Conservation (phyloP, 1,140 invertebrate genomes). For the Eubasilissa regina region DNA sequence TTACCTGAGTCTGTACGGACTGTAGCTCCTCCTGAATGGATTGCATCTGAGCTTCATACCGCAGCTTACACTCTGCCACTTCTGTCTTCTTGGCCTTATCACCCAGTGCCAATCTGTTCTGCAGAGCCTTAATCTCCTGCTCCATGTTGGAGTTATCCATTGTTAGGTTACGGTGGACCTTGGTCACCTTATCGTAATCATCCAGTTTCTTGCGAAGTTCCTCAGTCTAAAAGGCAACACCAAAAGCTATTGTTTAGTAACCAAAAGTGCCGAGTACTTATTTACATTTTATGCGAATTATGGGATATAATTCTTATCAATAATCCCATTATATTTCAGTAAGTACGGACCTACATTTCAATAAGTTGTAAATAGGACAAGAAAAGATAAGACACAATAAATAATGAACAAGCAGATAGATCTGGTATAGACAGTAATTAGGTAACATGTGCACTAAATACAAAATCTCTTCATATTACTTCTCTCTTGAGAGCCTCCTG, state of each 20-base stretch:
- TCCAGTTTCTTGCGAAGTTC: conserved; percentile 86
- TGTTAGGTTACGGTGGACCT: conserved; percentile 84
- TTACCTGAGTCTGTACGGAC: conserved; percentile 84
- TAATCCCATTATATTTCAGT: too few species aligned
- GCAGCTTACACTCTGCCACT: conserved; percentile 86
- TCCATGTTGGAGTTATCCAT: conserved; percentile 83
- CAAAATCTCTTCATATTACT: conserved; percentile 50
- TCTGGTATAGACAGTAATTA: too few species aligned
- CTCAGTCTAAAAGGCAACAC: conserved; percentile 68
- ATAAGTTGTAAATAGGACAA: too few species aligned
- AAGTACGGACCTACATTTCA: too few species aligned
- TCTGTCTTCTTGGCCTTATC: conserved; percentile 90
- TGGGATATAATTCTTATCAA: too few species aligned
- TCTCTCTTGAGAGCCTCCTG: conserved; percentile 67
- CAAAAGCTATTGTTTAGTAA: background rate
- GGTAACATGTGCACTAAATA: too few species aligned
- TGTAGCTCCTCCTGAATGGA: conserved; percentile 90
- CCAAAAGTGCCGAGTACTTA: too few species aligned
- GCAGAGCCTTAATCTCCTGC: conserved; percentile 81
- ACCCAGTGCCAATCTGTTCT: conserved; percentile 80
- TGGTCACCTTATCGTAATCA: conserved; percentile 88
- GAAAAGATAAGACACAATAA: too few species aligned
- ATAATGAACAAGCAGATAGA: too few species aligned
- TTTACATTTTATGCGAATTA: too few species aligned
- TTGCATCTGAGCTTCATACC: conserved; percentile 90